These are phyloP conservation scores for Drosophila neoperkinsi DNA, from an alignment of 2,888 invertebrate genomes.

Conservation along the genomic window DNA sequence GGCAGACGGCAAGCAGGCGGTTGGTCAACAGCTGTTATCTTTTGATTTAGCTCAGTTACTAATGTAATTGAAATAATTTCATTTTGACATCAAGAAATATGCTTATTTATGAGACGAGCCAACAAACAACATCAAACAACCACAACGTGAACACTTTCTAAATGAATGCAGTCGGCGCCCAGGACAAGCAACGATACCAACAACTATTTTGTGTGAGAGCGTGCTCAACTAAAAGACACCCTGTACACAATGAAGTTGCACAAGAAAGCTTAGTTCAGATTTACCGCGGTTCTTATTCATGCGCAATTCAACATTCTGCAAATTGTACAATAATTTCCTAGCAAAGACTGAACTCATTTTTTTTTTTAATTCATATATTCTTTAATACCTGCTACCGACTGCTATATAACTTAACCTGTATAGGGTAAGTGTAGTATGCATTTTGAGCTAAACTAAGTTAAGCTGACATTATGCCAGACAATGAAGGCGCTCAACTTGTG, in stretches of 20 bases:
- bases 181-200: constrained; percentile 2
- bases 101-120: constrained; percentile 63
- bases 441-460: constrained; percentile 37
- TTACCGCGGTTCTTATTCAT: not conserved
- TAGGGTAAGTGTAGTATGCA: constrained; percentile 22
- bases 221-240: constrained; percentile 3
- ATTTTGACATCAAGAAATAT: constrained; percentile 66
- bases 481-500: constrained; percentile 40
- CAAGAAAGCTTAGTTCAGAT: not conserved
- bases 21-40: constrained; percentile 42
- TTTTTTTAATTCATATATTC: too few relatives aligned
- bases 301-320: not conserved
- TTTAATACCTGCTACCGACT: not conserved
- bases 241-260: not conserved
- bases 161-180: constrained; percentile 27
- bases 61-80: constrained; percentile 77
- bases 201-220: not conserved
- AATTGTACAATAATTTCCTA: not conserved
- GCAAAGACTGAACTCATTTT: not conserved
- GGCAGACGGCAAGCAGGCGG: constrained; percentile 5
- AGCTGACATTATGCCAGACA: constrained; percentile 42
- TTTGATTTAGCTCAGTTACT: constrained; percentile 57
- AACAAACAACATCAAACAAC: constrained; percentile 23
- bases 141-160: constrained; percentile 28
- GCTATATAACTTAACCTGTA: not conserved